Conservation (phyloP, 2,888 invertebrate species). For the Pyrrhia umbra region DNA sequence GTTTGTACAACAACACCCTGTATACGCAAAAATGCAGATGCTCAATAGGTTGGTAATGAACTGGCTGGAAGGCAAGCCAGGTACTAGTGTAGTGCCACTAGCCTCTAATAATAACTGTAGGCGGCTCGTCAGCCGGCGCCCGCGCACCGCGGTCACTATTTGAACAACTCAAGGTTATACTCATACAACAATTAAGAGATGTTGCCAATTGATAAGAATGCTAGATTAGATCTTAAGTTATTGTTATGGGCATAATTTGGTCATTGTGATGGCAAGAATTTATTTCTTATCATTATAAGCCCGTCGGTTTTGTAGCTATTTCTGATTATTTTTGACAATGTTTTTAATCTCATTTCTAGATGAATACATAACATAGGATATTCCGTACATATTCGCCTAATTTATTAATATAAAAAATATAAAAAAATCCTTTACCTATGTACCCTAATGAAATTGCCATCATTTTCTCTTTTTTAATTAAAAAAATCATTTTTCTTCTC, state of each 20-base stretch:
- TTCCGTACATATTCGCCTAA: too few relatives aligned
- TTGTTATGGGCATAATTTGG: not conserved
- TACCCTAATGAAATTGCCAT: too few relatives aligned
- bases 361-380: too few relatives aligned
- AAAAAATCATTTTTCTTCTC: too few relatives aligned
- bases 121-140: conserved; percentile 22
- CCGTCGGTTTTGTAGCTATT: not conserved
- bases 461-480: too few relatives aligned
- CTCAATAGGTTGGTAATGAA: conserved; percentile 7
- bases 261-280: not conserved
- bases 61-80: conserved; percentile 21
- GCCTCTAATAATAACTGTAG: conserved; percentile 31
- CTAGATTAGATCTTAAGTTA: conserved; percentile 16
- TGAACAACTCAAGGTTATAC: conserved; percentile 30
- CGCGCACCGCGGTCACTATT: conserved; percentile 17
- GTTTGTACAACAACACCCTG: conserved; percentile 23
- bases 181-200: conserved; percentile 6
- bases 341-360: too few relatives aligned
- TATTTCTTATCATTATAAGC: not conserved
- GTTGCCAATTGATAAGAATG: not conserved
- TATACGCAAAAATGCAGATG: conserved; percentile 34
- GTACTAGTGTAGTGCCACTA: conserved; percentile 7
- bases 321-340: not conserved
- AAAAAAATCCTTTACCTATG: too few relatives aligned
- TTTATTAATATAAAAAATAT: too few relatives aligned